Conservation (phyloP, 2,797 vertebrate genomes). For the Nasua narica region DNA sequence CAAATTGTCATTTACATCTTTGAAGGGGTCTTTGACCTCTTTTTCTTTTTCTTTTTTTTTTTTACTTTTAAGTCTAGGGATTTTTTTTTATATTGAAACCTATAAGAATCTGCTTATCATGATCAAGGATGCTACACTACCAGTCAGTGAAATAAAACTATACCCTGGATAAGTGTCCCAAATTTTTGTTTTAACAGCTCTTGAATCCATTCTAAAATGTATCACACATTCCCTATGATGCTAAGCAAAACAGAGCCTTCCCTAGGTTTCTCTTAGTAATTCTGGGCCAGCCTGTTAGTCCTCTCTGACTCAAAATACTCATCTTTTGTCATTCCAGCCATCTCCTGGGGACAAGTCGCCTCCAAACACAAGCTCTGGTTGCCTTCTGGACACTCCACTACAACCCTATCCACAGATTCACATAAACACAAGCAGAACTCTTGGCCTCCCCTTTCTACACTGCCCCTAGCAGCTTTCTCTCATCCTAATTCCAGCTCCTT, state of each 20-base stretch:
- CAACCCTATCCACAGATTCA: not conserved
- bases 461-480: not conserved
- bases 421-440: not conserved
- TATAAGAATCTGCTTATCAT: not conserved
- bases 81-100: constrained; percentile 20
- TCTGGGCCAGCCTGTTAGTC: not conserved
- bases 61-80: not conserved
- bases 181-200: not conserved
- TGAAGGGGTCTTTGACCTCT: not conserved
- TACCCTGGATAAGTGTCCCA: not conserved
- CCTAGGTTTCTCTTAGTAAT: not conserved
- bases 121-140: not conserved
- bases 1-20: constrained; percentile 45
- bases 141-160: constrained; percentile 9
- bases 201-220: not conserved
- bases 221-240: not conserved
- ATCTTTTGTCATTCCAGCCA: not conserved
- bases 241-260: not conserved
- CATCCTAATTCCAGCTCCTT: not conserved
- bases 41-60: not conserved
- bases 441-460: not conserved
- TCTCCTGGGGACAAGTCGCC: not conserved
- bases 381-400: not conserved
- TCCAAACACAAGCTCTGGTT: not conserved
- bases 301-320: not conserved